These are phyloP conservation scores for Spondyliosoma cantharus DNA, from an alignment of 2,797 vertebrate genomes.

Conservation along the genomic window DNA sequence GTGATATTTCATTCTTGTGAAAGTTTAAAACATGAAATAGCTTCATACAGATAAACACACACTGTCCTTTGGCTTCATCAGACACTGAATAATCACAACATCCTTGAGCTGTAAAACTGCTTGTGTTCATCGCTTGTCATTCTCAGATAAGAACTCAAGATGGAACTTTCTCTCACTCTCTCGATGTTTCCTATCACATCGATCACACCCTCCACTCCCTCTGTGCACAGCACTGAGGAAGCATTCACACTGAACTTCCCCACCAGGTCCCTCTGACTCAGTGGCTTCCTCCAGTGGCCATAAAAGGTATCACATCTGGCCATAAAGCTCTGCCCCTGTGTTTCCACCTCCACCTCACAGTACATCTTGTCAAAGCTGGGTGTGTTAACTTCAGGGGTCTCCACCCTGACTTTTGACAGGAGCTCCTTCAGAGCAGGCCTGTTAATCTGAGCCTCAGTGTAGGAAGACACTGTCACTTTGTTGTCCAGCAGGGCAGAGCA, in stretches of 20 bases:
- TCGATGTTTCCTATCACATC: constrained; percentile 86
- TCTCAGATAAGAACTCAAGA: constrained; percentile 83
- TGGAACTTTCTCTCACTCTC: constrained; percentile 80
- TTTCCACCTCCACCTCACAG: constrained; percentile 83
- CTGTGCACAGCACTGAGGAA: constrained; percentile 72
- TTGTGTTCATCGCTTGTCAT: constrained; percentile 52
- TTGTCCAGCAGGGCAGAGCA: constrained; percentile 90
- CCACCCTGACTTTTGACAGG: constrained; percentile 84
- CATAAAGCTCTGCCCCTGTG: constrained; percentile 60
- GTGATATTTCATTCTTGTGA: not conserved
- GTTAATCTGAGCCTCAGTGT: constrained; percentile 73
- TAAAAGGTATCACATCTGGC: constrained; percentile 90
- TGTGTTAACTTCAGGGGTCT: constrained; percentile 87
- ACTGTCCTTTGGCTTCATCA: not conserved
- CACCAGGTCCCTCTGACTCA: constrained; percentile 87
- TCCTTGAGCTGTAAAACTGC: not conserved
- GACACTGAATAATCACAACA: not conserved
- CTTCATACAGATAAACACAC: not conserved
- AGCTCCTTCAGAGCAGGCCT: constrained; percentile 83
- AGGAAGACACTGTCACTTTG: constrained; percentile 83
- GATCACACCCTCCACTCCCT: constrained; percentile 84
- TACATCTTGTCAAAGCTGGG: constrained; percentile 93
- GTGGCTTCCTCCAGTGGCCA: constrained; percentile 94
- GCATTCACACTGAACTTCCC: constrained; percentile 89
- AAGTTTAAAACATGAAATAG: not conserved